These are phyloP conservation scores for Leptodactylus fallax DNA, from an alignment of 2,797 vertebrate genomes.

Conservation along the genomic window DNA sequence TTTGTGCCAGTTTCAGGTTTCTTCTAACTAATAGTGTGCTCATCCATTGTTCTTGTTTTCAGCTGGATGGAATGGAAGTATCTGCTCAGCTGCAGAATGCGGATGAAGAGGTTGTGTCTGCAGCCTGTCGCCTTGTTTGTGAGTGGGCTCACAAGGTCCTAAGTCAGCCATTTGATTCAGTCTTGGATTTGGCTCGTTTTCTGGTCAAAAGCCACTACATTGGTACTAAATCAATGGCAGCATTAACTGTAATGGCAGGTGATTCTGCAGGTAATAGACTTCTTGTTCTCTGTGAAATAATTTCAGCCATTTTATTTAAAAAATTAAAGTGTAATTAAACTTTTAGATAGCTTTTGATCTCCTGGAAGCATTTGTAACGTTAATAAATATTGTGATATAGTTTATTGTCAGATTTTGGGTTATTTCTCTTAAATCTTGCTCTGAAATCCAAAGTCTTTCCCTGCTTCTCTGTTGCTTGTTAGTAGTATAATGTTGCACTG, in stretches of 20 bases:
- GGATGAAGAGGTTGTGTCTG: slow-evolving; percentile 91
- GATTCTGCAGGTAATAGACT: slow-evolving; percentile 90
- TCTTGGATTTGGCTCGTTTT: slow-evolving; percentile 95
- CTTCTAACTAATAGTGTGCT: not conserved
- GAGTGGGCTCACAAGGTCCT: slow-evolving; percentile 99
- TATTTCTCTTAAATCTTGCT: too few species aligned
- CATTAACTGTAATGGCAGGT: slow-evolving; percentile 92
- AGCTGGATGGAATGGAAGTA: slow-evolving; percentile 89
- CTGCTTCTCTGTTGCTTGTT: too few species aligned
- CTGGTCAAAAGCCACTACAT: slow-evolving; percentile 98
- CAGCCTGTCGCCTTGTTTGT: slow-evolving; percentile 95
- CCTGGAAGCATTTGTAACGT: too few species aligned
- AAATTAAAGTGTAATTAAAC: not conserved
- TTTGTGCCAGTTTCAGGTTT: not conserved
- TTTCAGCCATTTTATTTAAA: not conserved
- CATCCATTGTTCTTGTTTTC: slow-evolving; percentile 65
- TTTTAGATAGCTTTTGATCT: too few species aligned
- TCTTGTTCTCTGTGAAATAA: not conserved
- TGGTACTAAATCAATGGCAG: slow-evolving; percentile 96
- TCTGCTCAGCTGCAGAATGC: slow-evolving; percentile 85
- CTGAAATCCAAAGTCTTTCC: too few species aligned
- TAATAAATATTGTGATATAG: too few species aligned
- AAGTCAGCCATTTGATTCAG: slow-evolving; percentile 93
- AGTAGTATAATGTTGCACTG: too few species aligned
- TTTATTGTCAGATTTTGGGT: too few species aligned